Base-by-base conservation (phyloP, 2,797 vertebrate genomes). In the Momotus momota region DNA sequence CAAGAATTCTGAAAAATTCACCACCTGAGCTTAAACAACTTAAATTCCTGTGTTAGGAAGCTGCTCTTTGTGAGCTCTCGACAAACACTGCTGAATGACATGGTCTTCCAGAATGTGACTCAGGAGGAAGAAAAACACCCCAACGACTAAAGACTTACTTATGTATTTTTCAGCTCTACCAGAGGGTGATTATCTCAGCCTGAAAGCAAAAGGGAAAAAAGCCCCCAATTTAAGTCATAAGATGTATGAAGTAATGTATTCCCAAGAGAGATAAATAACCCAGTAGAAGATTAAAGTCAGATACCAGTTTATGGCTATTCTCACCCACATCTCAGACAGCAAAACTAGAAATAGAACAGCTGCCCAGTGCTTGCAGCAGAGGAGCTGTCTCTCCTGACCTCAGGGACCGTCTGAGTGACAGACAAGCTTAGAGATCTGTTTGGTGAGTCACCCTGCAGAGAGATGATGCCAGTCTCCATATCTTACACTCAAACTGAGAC, bases 81-180 rank as follows among this genome's bases (percentile, higher is more conserved):
- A 49, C 21, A 87, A 52, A 69, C 9, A 15, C 4, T 54, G 18
- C 51, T 38, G 51, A 83, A 82, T 54, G 40, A 91, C 2, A 2
- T n/a, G 3, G 33, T 31, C 60, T 72, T 67, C 61, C 26, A 64
- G 43, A 93, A 87, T 6, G 51, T 81, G 72, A 94, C n/a, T 86
- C 52, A 52, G 18, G 21, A 90, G 18, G 41, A 86, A 69, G 12
- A 1, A 78, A 45, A 54, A 45, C 48, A 29, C 78, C 18, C n/a
- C 2, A 58, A 61, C 83, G 6, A 1, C 13, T 2, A 22, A 85
- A 95, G 82, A 71, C 85, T 93, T 88, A 91, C 72, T 71, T 65
- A 41, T 14, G 49, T 88, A 3, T 93, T 95, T 95, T 65, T 79
- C 85, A 90, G 79, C 65, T 90, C 61, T 86, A 81, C 60, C 69